These are phyloP conservation scores for Mustela erminea DNA, from an alignment of 2,797 vertebrate genomes.

Conservation along the genomic window DNA sequence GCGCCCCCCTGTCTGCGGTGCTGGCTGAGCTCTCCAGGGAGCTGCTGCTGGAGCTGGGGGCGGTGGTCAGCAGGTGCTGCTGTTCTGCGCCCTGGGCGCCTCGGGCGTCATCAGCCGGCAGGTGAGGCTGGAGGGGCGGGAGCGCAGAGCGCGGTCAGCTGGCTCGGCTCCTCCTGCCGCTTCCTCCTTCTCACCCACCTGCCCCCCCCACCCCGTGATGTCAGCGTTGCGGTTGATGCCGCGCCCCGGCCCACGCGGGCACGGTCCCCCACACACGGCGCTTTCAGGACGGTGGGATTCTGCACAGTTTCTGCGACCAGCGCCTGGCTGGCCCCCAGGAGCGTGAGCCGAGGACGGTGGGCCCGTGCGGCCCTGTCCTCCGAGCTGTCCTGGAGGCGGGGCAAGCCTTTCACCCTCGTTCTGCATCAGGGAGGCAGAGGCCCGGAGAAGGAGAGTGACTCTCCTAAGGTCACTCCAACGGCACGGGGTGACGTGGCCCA, in stretches of 20 bases:
- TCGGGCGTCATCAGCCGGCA: constrained; percentile 59
- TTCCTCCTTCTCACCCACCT: neutral
- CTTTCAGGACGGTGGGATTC: neutral
- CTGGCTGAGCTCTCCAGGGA: constrained; percentile 77
- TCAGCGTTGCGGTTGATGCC: accelerated
- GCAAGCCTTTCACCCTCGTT: neutral
- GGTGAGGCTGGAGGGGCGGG: constrained; percentile 74
- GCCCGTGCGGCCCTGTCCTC: neutral
- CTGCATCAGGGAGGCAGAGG: neutral
- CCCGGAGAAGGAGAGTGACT: neutral
- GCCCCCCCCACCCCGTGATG: neutral
- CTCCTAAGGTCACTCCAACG: neutral
- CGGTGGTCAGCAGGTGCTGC: constrained; percentile 81
- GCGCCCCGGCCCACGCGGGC: neutral
- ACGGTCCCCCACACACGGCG: accelerated
- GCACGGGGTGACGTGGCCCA: neutral
- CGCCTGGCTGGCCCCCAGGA: neutral
- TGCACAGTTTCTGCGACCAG: neutral
- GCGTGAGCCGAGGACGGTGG: neutral
- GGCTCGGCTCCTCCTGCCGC: neutral
- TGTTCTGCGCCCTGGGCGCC: neutral
- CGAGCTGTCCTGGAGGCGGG: neutral
- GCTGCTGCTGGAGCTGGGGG: constrained; percentile 82
- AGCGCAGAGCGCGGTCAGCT: neutral
- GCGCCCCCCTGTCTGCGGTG: neutral